A percentile compares a stretch with the other conserved stretches of the same genome.
Evolutionary conservation across 1,140 invertebrate species (phyloP).

Genomic region (Drosophila persimilis): DNA sequence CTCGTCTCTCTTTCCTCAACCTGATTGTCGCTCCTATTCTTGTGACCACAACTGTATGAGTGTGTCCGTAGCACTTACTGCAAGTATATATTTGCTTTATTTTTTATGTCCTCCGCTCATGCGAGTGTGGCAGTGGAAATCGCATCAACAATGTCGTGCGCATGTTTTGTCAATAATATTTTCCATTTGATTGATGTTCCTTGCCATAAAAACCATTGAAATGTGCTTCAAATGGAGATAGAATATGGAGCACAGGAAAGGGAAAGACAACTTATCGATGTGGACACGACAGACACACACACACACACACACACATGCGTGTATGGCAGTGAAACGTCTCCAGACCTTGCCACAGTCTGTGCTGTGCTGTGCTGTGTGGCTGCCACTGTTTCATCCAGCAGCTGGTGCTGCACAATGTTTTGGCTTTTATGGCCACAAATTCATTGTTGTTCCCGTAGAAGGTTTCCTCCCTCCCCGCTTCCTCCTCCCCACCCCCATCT

Average conservation of each 20-base stretch:
- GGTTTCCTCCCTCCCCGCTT: constrained; percentile 5
- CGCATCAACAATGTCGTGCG: constrained; percentile 52
- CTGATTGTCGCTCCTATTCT: too few relatives aligned
- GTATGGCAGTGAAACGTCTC: constrained; percentile 17
- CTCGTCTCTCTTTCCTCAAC: too few relatives aligned
- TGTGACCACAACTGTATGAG: too few relatives aligned
- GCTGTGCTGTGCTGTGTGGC: constrained; percentile 18
- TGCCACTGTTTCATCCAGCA: constrained; percentile 32
- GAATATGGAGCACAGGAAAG: constrained; percentile 33
- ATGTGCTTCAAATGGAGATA: constrained; percentile 73
- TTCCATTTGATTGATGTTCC: constrained; percentile 76
- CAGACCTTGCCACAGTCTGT: constrained; percentile 38
- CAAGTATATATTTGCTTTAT: constrained; percentile 40
- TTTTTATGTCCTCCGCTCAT: constrained; percentile 23
- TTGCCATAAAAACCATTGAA: constrained; percentile 79
- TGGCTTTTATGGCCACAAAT: constrained; percentile 74
- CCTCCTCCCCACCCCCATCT: constrained; percentile 19
- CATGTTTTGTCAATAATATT: constrained; percentile 81
- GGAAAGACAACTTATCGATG: constrained; percentile 13
- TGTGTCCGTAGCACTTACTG: constrained; percentile 12
- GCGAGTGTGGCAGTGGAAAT: constrained; percentile 27
- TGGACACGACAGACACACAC: constrained; percentile 3
- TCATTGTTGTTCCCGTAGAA: constrained; percentile 56
- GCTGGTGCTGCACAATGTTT: constrained; percentile 65
- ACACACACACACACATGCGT: constrained; percentile 8